A percentile compares a stretch with the other conserved stretches of the same genome.
phyloP scores from a whole-genome alignment of 92 coral and sea anemone species.

The Montipora capitata region DNA sequence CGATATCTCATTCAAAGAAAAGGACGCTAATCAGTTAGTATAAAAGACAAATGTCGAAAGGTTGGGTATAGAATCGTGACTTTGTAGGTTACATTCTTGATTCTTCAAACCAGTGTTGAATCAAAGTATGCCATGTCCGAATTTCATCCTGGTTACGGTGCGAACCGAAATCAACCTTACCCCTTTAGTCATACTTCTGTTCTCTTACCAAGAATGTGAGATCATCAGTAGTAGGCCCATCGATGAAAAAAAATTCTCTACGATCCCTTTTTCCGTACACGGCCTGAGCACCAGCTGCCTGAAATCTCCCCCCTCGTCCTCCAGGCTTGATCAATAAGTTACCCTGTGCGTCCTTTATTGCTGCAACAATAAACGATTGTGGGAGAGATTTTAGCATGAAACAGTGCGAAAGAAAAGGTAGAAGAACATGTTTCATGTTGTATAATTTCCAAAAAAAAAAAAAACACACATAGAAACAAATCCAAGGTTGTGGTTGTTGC shows the following conservation, averaged over 20 bases:
- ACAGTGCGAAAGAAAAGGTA: neutral
- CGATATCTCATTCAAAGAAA: neutral
- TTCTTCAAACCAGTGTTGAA: neutral
- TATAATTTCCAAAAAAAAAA: neutral
- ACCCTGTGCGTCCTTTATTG: neutral
- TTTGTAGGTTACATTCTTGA: neutral
- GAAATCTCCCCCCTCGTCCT: neutral
- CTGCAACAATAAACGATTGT: neutral
- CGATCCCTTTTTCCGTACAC: slow-evolving; percentile 7
- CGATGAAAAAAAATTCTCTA: slow-evolving; percentile 42
- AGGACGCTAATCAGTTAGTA: neutral
- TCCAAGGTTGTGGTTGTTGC: neutral
- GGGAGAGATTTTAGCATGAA: neutral
- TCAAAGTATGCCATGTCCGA: neutral
- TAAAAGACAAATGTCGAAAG: no score
- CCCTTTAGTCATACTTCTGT: neutral
- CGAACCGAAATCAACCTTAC: no score
- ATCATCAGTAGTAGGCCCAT: slow-evolving; percentile 60
- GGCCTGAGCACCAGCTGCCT: slow-evolving; percentile 36
- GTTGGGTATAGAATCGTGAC: no score
- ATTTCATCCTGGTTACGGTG: no score
- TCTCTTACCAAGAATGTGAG: slow-evolving; percentile 40
- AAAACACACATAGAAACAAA: neutral
- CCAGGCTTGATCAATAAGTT: neutral
- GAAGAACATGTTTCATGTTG: neutral